Conservation (phyloP, 2,113 vertebrate genomes). For the Barnardius zonarius region DNA sequence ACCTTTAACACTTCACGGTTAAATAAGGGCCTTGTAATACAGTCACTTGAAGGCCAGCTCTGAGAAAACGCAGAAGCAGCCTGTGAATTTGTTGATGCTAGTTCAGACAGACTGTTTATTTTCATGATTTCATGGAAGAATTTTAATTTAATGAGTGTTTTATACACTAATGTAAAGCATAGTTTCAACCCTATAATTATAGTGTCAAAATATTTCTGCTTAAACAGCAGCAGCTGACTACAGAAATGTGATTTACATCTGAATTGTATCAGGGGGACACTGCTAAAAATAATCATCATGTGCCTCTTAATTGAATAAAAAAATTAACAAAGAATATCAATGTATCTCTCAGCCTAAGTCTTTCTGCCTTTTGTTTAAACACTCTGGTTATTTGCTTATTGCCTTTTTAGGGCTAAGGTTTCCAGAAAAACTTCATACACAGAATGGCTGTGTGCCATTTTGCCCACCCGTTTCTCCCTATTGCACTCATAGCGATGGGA, state of each 20-base stretch:
- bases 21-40: conserved; percentile 66
- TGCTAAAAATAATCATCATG: conserved; percentile 69
- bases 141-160: conserved; percentile 96
- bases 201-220: conserved; percentile 90
- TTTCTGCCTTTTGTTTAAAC: conserved; percentile 33
- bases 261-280: conserved; percentile 72
- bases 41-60: conserved; percentile 68
- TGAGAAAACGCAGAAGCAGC: conserved; percentile 91
- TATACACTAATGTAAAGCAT: conserved; percentile 92
- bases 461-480: conserved; percentile 41
- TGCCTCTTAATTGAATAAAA: conserved; percentile 66
- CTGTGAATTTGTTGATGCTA: conserved; percentile 89
- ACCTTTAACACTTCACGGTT: conserved; percentile 87
- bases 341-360: not conserved
- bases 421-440: conserved; percentile 14
- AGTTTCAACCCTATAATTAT: conserved; percentile 87
- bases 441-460: not conserved
- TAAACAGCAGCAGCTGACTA: conserved; percentile 84
- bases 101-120: conserved; percentile 96
- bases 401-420: conserved; percentile 39
- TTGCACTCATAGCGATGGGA: conserved; percentile 42
- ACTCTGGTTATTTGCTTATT: conserved; percentile 8
- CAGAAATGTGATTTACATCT: conserved; percentile 79
- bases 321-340: conserved; percentile 58
- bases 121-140: conserved; percentile 95